Evolutionary conservation across 2,113 vertebrate species (phyloP).

Genomic region (Calyptommatus sinebrachiatus): DNA sequence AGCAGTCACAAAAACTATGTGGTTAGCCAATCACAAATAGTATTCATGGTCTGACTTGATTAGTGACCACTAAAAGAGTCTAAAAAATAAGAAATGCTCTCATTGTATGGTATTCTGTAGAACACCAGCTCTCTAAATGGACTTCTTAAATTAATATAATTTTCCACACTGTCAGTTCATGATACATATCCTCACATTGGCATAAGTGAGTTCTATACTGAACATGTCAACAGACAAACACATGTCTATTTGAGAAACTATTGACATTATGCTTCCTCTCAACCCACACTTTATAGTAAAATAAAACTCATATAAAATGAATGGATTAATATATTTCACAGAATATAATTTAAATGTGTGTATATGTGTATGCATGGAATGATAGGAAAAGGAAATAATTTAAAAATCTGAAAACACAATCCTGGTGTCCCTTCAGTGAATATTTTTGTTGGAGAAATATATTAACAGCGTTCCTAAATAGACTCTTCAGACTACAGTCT

Average conservation of each 20-base stretch:
- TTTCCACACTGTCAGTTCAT: constrained; percentile 8
- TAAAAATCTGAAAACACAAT: neutral
- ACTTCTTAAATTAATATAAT: neutral
- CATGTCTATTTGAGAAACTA: constrained; percentile 18
- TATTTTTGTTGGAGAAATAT: neutral
- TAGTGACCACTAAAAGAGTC: constrained; percentile 2
- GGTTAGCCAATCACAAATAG: neutral
- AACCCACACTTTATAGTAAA: neutral
- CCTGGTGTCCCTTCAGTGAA: neutral
- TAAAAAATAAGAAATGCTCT: constrained; percentile 13
- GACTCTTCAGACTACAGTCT: neutral
- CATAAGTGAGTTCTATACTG: constrained; percentile 23
- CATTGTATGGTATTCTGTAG: neutral
- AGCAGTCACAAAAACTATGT: neutral
- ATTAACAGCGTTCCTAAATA: neutral
- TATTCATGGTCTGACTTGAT: constrained; percentile 2
- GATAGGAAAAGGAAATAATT: neutral
- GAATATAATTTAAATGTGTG: constrained; percentile 2
- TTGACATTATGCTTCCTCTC: neutral
- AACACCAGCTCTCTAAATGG: constrained; percentile 30
- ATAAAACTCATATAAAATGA: constrained; percentile 5
- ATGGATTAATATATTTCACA: constrained; percentile 2
- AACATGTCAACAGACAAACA: neutral
- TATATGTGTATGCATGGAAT: constrained; percentile 8
- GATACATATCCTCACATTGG: neutral